Evolutionary conservation across 2,797 vertebrate species (phyloP).

Genomic region (Ammospiza maritima): DNA sequence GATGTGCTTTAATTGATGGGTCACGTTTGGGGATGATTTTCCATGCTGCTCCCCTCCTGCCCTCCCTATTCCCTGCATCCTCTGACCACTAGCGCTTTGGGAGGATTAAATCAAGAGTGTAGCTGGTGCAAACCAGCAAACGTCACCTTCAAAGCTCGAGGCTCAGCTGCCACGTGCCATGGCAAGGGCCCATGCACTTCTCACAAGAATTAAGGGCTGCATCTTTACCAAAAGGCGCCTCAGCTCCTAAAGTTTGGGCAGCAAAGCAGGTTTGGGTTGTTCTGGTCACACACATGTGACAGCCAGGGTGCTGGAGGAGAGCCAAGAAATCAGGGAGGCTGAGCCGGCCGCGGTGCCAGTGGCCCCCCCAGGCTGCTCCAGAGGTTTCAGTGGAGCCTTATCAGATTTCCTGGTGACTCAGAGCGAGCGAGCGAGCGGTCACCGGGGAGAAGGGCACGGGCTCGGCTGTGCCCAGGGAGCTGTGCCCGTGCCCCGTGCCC

Average conservation of each 20-base stretch:
- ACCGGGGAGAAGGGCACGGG: neutral
- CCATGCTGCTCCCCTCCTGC: neutral
- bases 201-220: neutral
- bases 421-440: neutral
- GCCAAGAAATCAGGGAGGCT: slow-evolving; percentile 5
- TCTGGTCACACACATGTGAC: neutral
- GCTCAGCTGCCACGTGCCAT: neutral
- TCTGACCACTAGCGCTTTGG: rapidly evolving
- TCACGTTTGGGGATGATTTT: neutral
- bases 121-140: neutral
- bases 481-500: neutral
- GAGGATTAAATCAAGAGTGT: neutral
- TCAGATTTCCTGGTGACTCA: slow-evolving; percentile 54
- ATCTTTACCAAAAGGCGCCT: neutral
- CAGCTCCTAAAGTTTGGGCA: neutral
- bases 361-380: neutral
- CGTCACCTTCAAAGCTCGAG: neutral
- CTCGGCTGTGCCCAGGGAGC: neutral
- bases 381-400: neutral
- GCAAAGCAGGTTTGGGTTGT: neutral
- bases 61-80: neutral
- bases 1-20: neutral
- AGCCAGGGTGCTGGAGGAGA: neutral
- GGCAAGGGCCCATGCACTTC: neutral
- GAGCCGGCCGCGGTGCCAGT: neutral